Percentiles rank a stretch among this genome's conserved stretches.
Conservation (phyloP, 2,113 vertebrate species). For the Rhabdornis inornatus region DNA sequence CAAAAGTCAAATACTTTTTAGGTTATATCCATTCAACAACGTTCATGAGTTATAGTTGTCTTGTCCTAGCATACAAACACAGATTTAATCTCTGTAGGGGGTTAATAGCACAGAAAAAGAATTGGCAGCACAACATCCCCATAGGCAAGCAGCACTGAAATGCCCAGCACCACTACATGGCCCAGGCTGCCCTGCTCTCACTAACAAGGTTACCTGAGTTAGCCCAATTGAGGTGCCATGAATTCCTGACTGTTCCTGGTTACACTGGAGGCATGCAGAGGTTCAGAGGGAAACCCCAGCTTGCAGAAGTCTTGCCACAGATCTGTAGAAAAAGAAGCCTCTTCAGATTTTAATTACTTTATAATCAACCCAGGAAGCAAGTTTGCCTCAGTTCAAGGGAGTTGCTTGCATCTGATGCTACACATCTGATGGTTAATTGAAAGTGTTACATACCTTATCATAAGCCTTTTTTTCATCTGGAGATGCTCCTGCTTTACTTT, state of each 20-base stretch:
- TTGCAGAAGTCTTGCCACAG: background rate
- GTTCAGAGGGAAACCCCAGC: background rate
- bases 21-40: background rate
- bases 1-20: background rate
- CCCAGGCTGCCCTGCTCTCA: background rate
- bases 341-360: background rate
- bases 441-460: background rate
- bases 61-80: background rate
- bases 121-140: background rate
- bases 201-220: background rate
- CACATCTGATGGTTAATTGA: background rate
- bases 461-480: background rate
- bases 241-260: background rate
- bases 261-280: background rate
- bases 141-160: background rate
- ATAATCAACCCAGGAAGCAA: background rate
- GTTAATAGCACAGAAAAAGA: background rate
- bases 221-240: background rate
- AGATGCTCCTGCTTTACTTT: background rate
- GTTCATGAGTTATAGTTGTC: background rate
- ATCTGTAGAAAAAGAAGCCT: background rate
- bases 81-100: background rate
- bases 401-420: background rate
- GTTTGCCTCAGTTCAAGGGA: background rate
- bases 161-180: rapidly evolving